phyloP scores from a whole-genome alignment of 1,140 invertebrate species.

The Ptiloglossa arizonensis region DNA sequence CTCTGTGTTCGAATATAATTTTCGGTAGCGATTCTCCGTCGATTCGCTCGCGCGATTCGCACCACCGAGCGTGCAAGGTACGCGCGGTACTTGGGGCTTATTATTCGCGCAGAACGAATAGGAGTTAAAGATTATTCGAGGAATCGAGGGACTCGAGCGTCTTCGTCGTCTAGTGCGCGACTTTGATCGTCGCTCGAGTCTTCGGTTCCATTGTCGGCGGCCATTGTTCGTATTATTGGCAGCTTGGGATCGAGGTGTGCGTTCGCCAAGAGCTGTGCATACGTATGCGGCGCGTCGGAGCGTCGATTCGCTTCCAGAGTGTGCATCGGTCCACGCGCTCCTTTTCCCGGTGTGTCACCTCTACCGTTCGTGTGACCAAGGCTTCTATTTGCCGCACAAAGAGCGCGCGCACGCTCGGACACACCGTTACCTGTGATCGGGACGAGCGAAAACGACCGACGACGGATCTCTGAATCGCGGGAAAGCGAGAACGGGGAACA shows the following conservation, averaged over 20 bases:
- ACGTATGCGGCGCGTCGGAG: not conserved
- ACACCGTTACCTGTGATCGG: constrained; percentile 13
- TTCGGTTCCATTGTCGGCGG: constrained; percentile 5
- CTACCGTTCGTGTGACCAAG: not conserved
- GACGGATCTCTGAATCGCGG: not conserved
- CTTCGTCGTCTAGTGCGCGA: constrained; percentile 4
- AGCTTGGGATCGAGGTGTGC: not conserved
- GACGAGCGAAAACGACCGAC: constrained; percentile 2
- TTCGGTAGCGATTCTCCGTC: too few species aligned
- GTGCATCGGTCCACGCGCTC: not conserved
- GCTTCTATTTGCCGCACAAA: constrained; percentile 9
- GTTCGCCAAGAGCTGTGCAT: not conserved
- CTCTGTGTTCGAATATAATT: too few species aligned
- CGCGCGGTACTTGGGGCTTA: too few species aligned
- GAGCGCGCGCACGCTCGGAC: not conserved
- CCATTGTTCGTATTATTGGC: constrained; percentile 40
- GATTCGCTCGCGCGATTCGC: too few species aligned
- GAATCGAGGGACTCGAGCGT: not conserved
- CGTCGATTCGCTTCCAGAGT: too few species aligned
- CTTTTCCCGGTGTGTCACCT: not conserved
- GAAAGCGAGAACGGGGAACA: too few species aligned
- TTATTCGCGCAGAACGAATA: too few species aligned
- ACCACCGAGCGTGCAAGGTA: too few species aligned
- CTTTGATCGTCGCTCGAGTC: constrained; percentile 41
- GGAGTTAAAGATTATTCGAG: constrained; percentile 27